Percentiles rank a stretch among this genome's conserved stretches.
Evolutionary conservation across 2,888 invertebrate species (phyloP).

Genomic region (Brenthis daphne): DNA sequence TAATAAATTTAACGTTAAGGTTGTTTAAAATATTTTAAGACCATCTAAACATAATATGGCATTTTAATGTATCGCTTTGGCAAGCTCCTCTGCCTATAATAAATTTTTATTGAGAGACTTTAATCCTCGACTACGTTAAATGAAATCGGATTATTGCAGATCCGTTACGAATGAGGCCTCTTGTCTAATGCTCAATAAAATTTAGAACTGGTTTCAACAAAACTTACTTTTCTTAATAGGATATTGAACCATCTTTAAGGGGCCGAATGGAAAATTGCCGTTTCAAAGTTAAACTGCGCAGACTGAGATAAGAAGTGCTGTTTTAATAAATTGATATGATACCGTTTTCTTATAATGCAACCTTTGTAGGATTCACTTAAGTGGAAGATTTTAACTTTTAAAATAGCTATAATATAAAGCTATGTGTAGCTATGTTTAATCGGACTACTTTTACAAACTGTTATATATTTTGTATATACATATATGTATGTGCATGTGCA

Average conservation of each 20-base stretch:
- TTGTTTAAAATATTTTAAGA: neutral
- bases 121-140: conserved; percentile 57
- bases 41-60: neutral
- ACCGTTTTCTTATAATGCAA: conserved; percentile 13
- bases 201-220: conserved; percentile 47
- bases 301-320: conserved; percentile 16
- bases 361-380: conserved; percentile 4
- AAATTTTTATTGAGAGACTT: conserved; percentile 65
- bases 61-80: neutral
- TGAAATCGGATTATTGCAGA: conserved; percentile 71
- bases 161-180: conserved; percentile 65
- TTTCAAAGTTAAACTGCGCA: conserved; percentile 14
- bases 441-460: no score
- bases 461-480: no score
- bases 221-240: conserved; percentile 23
- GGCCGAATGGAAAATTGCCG: conserved; percentile 17
- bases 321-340: conserved; percentile 20
- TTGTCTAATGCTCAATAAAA: conserved; percentile 60
- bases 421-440: no score
- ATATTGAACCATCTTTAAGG: conserved; percentile 23
- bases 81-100: conserved; percentile 51
- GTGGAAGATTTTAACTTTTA: neutral
- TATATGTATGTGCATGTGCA: no score
- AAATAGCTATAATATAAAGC: neutral
- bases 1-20: neutral